A percentile compares a stretch with the other conserved stretches of the same genome.
Evolutionary conservation across 2,797 vertebrate species (phyloP).

Genomic region (Enteromius viviparus): DNA sequence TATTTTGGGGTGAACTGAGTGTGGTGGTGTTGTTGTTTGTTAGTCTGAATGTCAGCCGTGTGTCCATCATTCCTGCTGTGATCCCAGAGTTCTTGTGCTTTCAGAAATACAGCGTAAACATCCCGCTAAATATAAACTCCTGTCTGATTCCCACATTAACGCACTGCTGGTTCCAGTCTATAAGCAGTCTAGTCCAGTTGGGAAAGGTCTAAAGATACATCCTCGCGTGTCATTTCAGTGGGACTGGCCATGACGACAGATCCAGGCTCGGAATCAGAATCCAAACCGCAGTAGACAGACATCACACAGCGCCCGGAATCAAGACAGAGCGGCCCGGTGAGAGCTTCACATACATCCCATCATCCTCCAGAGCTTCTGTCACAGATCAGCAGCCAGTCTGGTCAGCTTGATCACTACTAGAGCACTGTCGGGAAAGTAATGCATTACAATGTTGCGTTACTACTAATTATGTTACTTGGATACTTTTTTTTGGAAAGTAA

Average conservation of each 20-base stretch:
- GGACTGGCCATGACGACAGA: constrained; percentile 66
- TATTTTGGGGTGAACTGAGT: too few species aligned
- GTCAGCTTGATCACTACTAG: neutral
- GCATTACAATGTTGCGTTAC: neutral
- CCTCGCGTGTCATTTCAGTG: constrained; percentile 6
- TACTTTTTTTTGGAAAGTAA: too few species aligned
- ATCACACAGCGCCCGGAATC: constrained; percentile 72
- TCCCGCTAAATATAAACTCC: constrained; percentile 26
- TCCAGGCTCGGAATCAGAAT: constrained; percentile 70
- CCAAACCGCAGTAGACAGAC: constrained; percentile 65
- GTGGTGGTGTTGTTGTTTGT: too few species aligned
- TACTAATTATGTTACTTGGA: neutral
- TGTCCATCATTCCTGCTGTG: neutral
- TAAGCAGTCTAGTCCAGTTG: neutral
- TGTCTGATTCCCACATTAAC: neutral
- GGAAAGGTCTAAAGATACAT: neutral
- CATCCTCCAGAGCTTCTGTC: neutral
- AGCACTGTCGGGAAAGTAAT: too few species aligned
- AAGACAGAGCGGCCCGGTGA: constrained; percentile 83
- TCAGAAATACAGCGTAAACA: constrained; percentile 10
- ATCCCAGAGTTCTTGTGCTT: neutral
- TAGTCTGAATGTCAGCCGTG: neutral
- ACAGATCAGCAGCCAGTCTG: neutral
- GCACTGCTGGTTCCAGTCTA: neutral
- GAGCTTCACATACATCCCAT: neutral